Evolutionary conservation across 2,113 vertebrate species (phyloP), one percentile per base, ranked within the genome.

Genomic region (Dryoscopus gambensis): DNA sequence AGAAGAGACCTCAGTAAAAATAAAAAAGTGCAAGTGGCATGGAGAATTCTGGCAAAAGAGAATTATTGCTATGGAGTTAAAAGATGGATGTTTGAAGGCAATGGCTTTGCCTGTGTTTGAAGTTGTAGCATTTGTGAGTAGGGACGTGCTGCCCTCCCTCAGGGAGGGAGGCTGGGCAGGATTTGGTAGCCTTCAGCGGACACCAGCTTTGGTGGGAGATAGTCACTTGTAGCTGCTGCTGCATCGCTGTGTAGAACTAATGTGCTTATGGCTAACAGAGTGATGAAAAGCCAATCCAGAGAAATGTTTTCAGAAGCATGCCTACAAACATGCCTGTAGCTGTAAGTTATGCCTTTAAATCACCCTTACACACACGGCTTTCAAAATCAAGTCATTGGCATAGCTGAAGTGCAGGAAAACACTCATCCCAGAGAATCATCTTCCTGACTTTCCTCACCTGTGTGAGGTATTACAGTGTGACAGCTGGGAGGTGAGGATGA

Each of bases 1-100:
- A 70, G 70, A 76, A 62, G 67, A 90, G 62, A 62, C 35, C 12
- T 87, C 39, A 24, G 27, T 77, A 79, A 89, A 81, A 90, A 88
- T 70, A 47, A 83, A 89, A 18, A 81, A 30, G 33, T 39, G 46
- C 28, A 69, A 73, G 62, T 33, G 33, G 30, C 50, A n/a, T 2
- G 2, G 55, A 85, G 50, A 83, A 39, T 68, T 89, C 62, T 69
- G 24, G 39, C 47, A 44, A 50, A 87, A 91, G 59, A 47, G 55
- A 67, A 77, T 18, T 55, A 30, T 67, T 88, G 71, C 53, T 40
- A 2, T 52, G 71, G 35, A 86, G 42, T 64, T 71, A 40, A 65
- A 91, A 85, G 59, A 80, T 42, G 60, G n/a, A 24, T 63, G 42
- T 74, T 90, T 84, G 67, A 94, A 95, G 93, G 67, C 15, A 27